Base-by-base conservation (phyloP, 2,888 invertebrate species). In the Bembecia ichneumoniformis region DNA sequence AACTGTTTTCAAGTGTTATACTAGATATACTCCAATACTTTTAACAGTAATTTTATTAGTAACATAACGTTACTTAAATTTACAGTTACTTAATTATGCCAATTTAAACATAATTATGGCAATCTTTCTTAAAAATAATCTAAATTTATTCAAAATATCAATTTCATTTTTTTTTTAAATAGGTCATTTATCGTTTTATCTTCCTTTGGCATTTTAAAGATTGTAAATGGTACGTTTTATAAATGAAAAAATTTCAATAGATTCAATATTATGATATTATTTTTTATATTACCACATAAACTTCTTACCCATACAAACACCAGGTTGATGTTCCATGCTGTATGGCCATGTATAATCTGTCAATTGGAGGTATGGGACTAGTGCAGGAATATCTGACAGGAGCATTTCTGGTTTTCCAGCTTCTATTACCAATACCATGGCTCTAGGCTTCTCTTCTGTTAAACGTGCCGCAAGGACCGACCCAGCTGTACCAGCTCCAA, bases 401-500 rank as follows among this genome's bases (percentile, higher is more conserved):
- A 90, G 62, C 68, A 73, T 77, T 58, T 86, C 87, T 1, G 86
- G 77, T 54, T 77, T 81, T 0, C 87, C 87, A 0, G 92, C 91
- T 68, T 94, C 94, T 9, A 94, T 63, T 0, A 94, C 74, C 3
- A 94, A 77, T 0, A 93, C 88, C 47, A 80, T 90, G 35, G 89
- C 71, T 48, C 59, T 66, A 0, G 82, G 86, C 52, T 83, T 83
- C 43, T 77, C 89, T 72, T 93, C 93, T 0, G 91, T 88, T 0
- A 94, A 78, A 1, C 94, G 87, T 58, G 92, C 90, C 0, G 94
- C 93, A 9, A 94, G 62, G 0, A 90, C 91, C 0, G 92, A 90
- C 0, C 94, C 94, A 0, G 91, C 90, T 0, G 92, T 90, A 0
- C 94, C 93, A 0, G 91, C 91, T 0, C 93, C 93, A 0, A 93